Percentiles rank a stretch among this genome's conserved stretches.
phyloP scores from a whole-genome alignment of 2,113 vertebrate genomes.

The Emberiza fucata region DNA sequence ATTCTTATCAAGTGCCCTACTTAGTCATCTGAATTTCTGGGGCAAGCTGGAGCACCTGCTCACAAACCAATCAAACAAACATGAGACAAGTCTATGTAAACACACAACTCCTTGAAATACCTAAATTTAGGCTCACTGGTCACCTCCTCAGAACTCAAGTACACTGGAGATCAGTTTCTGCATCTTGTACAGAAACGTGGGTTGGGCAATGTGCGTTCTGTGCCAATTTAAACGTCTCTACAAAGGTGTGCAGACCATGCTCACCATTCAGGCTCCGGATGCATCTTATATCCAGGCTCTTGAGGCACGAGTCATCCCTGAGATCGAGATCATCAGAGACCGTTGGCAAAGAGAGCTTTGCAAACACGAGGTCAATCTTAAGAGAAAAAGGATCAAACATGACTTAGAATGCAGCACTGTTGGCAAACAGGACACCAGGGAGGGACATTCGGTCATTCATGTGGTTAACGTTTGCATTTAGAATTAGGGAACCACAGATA shows the following conservation, averaged over 20 bases:
- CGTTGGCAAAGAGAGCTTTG: slow-evolving; percentile 85
- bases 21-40: background rate
- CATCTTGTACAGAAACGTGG: background rate
- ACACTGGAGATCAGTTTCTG: background rate
- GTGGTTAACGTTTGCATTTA: background rate
- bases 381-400: background rate
- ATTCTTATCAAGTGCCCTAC: background rate
- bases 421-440: background rate
- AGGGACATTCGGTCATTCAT: background rate
- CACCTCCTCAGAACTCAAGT: background rate
- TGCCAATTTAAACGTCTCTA: background rate
- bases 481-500: background rate
- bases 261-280: slow-evolving; percentile 97
- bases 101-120: background rate
- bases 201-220: background rate
- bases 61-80: background rate
- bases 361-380: slow-evolving; percentile 97
- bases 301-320: slow-evolving; percentile 86
- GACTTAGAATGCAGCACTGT: background rate
- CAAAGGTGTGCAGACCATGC: background rate
- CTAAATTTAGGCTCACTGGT: background rate
- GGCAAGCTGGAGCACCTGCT: background rate
- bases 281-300: slow-evolving; percentile 93
- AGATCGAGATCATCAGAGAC: slow-evolving; percentile 96
- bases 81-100: background rate